Base-by-base conservation (phyloP, 2,888 invertebrate genomes). In the Tetranychus piercei region DNA sequence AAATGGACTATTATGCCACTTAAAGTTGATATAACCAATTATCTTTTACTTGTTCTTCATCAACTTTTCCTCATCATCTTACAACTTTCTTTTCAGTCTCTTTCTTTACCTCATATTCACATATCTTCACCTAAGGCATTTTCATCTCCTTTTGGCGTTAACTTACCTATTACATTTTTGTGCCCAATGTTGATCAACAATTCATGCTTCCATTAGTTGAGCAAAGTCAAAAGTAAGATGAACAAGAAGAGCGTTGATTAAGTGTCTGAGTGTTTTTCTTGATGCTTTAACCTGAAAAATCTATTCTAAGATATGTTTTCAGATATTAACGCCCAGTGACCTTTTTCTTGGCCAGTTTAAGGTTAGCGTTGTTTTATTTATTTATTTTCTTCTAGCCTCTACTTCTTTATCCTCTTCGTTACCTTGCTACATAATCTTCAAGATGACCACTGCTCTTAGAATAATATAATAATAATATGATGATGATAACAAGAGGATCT, bases 181-280 rank as follows among this genome's bases (percentile, higher is more conserved):
- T 55, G 9, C 11, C 9, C 15, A 55, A 15, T 15, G 55, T 15
- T 55, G 55, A 55, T 55, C 11, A 55, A 55, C 55, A 55, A 55
- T 55, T 55, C 55, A 15, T 15, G 55, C 55, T 55, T 55, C 55
- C 15, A 55, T 15, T 15, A 55, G 55, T 15, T 9, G 15, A 15
- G 15, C 11, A 55, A 15, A 55, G 55, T 15, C 11, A 55, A 15
- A 55, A 15, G 7, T 55, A 55, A 55, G 55, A 55, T 55, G 15
- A 55, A 8, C 15, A 55, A 55, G 55, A 55, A 55, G 55, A 55
- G 55, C 69, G 34, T 69, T 23, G 22, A 69, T 69, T n/a, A 11
- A 69, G 69, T 69, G 34, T 69, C 69, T 23, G 69, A 69, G 69
- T 18, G 9, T 67, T 67, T 69, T 23, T 69, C 8, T 69, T 69